Percentiles rank a stretch among this genome's conserved stretches.
Conservation (phyloP, 1,140 invertebrate genomes). For the Cyclargus thomasi region DNA sequence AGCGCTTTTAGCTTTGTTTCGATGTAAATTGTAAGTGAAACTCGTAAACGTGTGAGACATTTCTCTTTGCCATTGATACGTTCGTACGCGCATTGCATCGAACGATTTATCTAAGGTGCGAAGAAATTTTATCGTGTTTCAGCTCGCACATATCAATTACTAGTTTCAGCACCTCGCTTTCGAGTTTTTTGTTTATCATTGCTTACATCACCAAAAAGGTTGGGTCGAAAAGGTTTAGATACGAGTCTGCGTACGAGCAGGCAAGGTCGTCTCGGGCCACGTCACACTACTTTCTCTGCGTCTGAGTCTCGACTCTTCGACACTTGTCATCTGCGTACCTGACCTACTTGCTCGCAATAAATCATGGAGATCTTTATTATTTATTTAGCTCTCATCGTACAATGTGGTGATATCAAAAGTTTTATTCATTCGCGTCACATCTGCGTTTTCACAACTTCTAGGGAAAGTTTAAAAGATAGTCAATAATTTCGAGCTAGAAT, state of each 20-base stretch:
- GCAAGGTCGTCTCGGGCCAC: slow-evolving; percentile 44
- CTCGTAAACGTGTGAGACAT: slow-evolving; percentile 37
- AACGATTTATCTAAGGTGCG: slow-evolving; percentile 26
- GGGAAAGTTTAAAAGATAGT: too few species aligned
- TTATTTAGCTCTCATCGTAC: neutral
- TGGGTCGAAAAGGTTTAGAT: slow-evolving; percentile 25
- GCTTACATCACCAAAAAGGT: neutral
- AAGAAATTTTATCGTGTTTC: slow-evolving; percentile 31
- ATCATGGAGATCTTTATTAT: neutral
- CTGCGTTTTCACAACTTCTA: neutral
- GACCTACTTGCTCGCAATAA: neutral
- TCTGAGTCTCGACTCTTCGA: slow-evolving; percentile 9
- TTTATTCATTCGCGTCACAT: neutral
- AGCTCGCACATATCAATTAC: neutral
- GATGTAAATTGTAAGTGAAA: slow-evolving; percentile 36
- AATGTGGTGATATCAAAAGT: neutral
- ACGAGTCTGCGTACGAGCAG: slow-evolving; percentile 35
- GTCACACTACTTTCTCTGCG: slow-evolving; percentile 45
- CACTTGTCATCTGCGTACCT: slow-evolving; percentile 10
- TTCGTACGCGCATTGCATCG: slow-evolving; percentile 34
- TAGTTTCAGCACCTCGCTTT: neutral
- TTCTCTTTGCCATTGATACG: slow-evolving; percentile 39
- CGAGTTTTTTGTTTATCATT: neutral
- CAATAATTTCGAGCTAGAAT: neutral
- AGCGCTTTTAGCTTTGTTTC: slow-evolving; percentile 31